phyloP scores from a whole-genome alignment of 2,888 invertebrate genomes.

The Petrolisthes manimaculis region DNA sequence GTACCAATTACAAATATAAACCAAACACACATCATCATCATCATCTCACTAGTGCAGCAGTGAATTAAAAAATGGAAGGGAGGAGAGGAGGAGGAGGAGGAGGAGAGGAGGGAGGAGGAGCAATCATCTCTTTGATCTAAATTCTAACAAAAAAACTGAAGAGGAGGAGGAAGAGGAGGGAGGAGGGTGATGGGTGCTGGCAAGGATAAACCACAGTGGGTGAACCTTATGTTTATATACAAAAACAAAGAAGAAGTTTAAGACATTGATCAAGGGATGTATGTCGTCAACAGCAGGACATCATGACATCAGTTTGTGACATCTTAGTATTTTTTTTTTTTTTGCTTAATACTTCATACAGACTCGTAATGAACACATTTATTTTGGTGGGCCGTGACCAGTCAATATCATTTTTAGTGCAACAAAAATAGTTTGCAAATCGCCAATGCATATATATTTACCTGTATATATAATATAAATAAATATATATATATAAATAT shows the following conservation, averaged over 20 bases:
- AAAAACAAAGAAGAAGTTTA: slow-evolving; percentile 7
- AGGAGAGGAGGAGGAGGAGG: too few species aligned
- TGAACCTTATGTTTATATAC: slow-evolving; percentile 24
- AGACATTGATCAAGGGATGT: neutral
- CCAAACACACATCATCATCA: too few species aligned
- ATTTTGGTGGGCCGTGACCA: slow-evolving; percentile 47
- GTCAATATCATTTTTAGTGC: slow-evolving; percentile 38
- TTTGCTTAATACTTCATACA: slow-evolving; percentile 41
- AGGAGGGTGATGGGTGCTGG: too few species aligned
- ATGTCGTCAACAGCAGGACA: slow-evolving; percentile 2
- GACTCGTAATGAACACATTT: slow-evolving; percentile 55
- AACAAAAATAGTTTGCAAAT: too few species aligned
- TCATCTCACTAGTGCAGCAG: slow-evolving; percentile 44
- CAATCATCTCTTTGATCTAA: slow-evolving; percentile 40
- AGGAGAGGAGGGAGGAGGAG: too few species aligned
- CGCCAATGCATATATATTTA: too few species aligned
- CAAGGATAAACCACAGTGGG: neutral
- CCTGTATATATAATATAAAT: too few species aligned
- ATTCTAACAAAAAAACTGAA: slow-evolving; percentile 16
- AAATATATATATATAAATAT: too few species aligned
- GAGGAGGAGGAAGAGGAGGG: too few species aligned
- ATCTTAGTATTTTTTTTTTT: slow-evolving; percentile 18
- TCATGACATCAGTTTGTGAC: slow-evolving; percentile 3
- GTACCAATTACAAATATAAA: slow-evolving; percentile 21
- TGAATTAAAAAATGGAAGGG: slow-evolving; percentile 5